phyloP scores from a whole-genome alignment of 1,140 invertebrate species.

The Plodia interpunctella region DNA sequence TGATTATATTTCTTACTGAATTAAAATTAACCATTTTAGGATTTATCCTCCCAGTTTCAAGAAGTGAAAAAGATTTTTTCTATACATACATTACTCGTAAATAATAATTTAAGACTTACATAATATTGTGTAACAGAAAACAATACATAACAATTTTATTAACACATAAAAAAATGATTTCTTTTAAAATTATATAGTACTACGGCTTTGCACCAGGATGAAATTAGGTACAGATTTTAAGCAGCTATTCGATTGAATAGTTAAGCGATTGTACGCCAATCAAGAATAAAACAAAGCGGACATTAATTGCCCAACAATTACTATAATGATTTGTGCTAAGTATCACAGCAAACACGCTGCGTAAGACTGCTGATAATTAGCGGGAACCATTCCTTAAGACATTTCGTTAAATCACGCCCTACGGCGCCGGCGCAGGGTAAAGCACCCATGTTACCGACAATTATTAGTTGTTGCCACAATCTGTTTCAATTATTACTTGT shows the following conservation, averaged over 20 bases:
- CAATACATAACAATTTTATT: neutral
- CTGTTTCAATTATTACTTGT: conserved; percentile 9
- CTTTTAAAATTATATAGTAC: too few species aligned
- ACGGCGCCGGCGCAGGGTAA: conserved; percentile 15
- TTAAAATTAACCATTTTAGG: too few species aligned
- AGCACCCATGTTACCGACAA: conserved; percentile 15
- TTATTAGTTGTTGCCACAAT: neutral
- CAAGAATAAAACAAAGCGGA: conserved; percentile 19
- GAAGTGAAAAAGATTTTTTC: too few species aligned
- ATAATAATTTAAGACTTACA: too few species aligned
- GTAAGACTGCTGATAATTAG: conserved; percentile 32
- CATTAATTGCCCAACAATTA: conserved; percentile 41
- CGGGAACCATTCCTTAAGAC: conserved; percentile 29
- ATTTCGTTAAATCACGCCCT: conserved; percentile 26
- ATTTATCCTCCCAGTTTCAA: too few species aligned
- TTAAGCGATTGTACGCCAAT: conserved; percentile 13
- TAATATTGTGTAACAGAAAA: neutral
- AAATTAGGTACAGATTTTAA: neutral
- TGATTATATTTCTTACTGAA: too few species aligned
- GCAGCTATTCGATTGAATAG: neutral
- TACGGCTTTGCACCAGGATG: neutral
- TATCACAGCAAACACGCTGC: conserved; percentile 34
- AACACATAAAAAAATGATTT: neutral
- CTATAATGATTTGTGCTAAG: conserved; percentile 35
- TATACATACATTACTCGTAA: too few species aligned